Base-by-base conservation (phyloP, 2,113 vertebrate species). In the Donacobius atricapilla region DNA sequence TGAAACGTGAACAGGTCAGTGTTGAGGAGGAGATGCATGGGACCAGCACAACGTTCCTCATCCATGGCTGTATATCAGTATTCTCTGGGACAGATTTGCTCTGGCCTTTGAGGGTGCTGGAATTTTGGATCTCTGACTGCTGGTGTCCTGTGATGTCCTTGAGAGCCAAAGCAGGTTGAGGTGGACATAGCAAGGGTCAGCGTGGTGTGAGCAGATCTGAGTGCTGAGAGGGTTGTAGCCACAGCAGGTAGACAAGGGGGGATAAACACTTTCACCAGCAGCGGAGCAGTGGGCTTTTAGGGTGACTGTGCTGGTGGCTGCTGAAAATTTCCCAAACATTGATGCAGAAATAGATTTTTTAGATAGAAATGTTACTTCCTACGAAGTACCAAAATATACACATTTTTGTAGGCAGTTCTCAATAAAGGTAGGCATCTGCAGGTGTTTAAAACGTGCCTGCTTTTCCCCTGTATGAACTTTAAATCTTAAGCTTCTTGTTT, bases 61-160 rank as follows among this genome's bases (percentile, higher is more conserved):
- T 82, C 19, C 19, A 1, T 50, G 48, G 7, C 15, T 58, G 0
- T 23, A 1, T 30, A 28, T 88, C 23, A 20, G 0, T 42, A 5
- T 48, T 90, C n/a, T 42, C 8, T 64, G 19, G 78, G 33, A 39
- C 13, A 37, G 11, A 70, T 77, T n/a, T 44, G 11, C 44, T 50
- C 31, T 78, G 64, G 28, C 37, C 30, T 84, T 47, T 42, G 61
- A 60, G 44, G 14, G 6, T 48, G 16, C 66, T 87, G 65, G 13
- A 39, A 69, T 13, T 61, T 45, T 1, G 31, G 27, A 15, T 64
- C 10, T 48, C 30, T 73, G 31, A 33, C 42, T 75, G 54, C n/a
- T 93, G 42, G 1, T 90, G 61, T 56, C 33, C 61, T 58, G 0
- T 40, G 9, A 3, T 25, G 11, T 57, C n/a, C 40, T 57, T 20